Evolutionary conservation across 2,113 vertebrate species (phyloP).

Genomic region (Gallinago jamesoni): DNA sequence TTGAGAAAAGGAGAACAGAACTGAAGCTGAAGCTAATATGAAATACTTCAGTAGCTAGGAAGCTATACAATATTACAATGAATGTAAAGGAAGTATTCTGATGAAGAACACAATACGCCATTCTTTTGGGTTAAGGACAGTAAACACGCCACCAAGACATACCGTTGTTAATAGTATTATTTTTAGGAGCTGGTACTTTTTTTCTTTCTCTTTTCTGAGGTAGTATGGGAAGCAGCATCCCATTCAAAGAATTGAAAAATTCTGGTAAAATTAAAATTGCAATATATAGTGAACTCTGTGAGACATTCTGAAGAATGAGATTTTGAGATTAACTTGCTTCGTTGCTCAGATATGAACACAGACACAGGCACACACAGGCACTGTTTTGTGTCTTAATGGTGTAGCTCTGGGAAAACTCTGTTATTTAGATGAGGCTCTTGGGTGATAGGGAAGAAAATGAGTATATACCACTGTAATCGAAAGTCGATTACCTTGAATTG

Average conservation of each 20-base stretch:
- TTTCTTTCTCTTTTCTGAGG: background rate
- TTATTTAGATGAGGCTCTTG: background rate
- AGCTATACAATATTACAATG: background rate
- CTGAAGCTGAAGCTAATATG: background rate
- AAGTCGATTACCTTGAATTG: background rate
- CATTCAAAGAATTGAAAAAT: background rate
- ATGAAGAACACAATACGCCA: background rate
- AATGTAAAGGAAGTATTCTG: background rate
- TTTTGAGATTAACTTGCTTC: background rate
- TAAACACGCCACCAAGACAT: background rate
- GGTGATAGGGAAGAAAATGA: constrained; percentile 3
- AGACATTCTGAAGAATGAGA: background rate
- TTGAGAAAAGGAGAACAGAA: background rate
- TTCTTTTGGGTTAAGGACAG: background rate
- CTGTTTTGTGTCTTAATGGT: background rate
- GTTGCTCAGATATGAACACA: background rate
- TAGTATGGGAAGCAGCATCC: background rate
- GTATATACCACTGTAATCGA: background rate
- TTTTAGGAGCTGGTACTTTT: background rate
- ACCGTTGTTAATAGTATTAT: background rate
- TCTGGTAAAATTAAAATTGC: background rate
- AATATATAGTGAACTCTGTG: background rate
- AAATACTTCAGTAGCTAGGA: background rate
- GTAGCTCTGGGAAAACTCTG: background rate
- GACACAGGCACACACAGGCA: rapidly evolving